Percentiles rank a stretch among this genome's conserved stretches.
phyloP scores from a whole-genome alignment of 1,140 invertebrate genomes.

The Trissolcus basalis region DNA sequence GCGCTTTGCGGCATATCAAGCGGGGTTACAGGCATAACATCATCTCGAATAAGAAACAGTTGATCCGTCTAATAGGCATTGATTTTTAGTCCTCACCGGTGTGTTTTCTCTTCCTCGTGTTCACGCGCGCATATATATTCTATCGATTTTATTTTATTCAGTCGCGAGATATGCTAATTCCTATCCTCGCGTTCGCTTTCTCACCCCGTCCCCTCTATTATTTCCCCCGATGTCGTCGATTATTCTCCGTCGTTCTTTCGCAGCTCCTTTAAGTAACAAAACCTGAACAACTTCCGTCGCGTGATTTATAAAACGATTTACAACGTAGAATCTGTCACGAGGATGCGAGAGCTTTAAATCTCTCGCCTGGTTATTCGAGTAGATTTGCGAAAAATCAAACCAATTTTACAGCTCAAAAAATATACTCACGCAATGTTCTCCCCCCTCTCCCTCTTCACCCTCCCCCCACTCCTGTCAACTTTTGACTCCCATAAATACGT shows the following conservation, averaged over 20 bases:
- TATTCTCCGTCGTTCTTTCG: slow-evolving; percentile 56
- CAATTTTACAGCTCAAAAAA: slow-evolving; percentile 43
- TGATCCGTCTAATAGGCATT: slow-evolving; percentile 7
- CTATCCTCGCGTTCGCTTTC: slow-evolving; percentile 45
- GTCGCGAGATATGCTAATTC: slow-evolving; percentile 72
- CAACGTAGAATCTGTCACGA: slow-evolving; percentile 53
- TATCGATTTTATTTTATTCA: slow-evolving; percentile 70
- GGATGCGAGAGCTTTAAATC: slow-evolving; percentile 63
- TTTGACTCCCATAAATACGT: too few relatives aligned
- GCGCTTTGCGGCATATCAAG: slow-evolving; percentile 56
- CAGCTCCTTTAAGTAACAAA: slow-evolving; percentile 49
- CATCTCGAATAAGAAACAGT: slow-evolving; percentile 1
- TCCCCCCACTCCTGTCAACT: too few relatives aligned
- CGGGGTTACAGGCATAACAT: not conserved
- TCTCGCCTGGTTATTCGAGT: slow-evolving; percentile 53
- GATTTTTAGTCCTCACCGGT: too few relatives aligned
- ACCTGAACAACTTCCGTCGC: slow-evolving; percentile 64
- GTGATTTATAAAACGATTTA: slow-evolving; percentile 70
- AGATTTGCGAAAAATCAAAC: slow-evolving; percentile 52
- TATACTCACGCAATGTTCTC: slow-evolving; percentile 3
- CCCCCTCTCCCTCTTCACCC: too few relatives aligned
- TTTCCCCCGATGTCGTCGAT: slow-evolving; percentile 40
- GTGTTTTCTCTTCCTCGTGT: too few relatives aligned
- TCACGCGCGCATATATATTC: too few relatives aligned
- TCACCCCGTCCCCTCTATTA: slow-evolving; percentile 37